Percentiles rank a stretch among this genome's conserved stretches.
phyloP scores from a whole-genome alignment of 2,888 invertebrate genomes.

The Rhopalosiphum nymphaeae region DNA sequence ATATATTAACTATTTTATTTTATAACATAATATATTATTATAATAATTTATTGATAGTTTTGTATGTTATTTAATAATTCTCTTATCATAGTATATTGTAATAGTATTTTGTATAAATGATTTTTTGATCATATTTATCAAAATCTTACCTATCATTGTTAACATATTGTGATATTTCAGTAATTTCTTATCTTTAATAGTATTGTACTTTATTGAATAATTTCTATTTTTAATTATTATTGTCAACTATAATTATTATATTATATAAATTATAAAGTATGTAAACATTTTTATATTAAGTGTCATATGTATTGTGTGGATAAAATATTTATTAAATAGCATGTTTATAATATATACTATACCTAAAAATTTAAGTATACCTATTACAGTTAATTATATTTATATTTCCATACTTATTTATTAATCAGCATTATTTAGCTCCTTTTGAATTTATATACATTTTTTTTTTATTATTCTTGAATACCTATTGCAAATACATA shows the following conservation, averaged over 20 bases:
- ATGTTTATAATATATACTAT: not conserved
- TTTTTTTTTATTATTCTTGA: not conserved
- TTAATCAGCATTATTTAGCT: not conserved
- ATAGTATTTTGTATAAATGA: not conserved
- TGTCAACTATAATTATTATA: not conserved
- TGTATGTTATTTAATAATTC: not conserved
- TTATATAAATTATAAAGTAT: not conserved
- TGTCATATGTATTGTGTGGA: not conserved
- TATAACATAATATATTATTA: not conserved
- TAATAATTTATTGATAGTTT: conserved; percentile 29
- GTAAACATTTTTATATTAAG: not conserved
- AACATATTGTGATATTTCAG: conserved; percentile 55
- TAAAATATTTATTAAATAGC: not conserved
- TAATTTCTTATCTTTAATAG: conserved; percentile 3
- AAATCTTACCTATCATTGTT: conserved; percentile 40
- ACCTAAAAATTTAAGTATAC: not conserved
- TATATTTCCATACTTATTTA: not conserved
- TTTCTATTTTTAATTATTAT: not conserved
- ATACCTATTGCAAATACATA: not conserved
- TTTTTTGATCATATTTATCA: not conserved
- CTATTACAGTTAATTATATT: not conserved
- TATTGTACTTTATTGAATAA: not conserved
- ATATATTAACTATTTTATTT: not conserved
- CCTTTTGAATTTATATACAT: not conserved
- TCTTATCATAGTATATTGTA: conserved; percentile 1